Base-by-base conservation (phyloP, 2,797 vertebrate genomes). In the Chaunax sp. region DNA sequence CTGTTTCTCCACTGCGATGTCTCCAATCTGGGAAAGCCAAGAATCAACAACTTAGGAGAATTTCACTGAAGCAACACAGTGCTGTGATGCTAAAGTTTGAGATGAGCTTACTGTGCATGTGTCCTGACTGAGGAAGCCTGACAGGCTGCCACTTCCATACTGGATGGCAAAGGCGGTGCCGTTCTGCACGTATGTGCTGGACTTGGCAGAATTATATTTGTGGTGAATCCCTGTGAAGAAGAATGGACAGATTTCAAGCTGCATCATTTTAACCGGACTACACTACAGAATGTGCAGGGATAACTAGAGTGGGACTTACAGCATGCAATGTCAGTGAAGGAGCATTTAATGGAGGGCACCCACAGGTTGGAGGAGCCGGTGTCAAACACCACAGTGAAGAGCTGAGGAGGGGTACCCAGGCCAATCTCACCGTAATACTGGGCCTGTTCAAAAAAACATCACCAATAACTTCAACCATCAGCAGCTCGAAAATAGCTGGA, bases 301-400 rank as follows among this genome's bases (percentile, higher is more conserved):
- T 37, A 3, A 35, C 13, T 3, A 7, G n/a, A 28, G 6, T 0
- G 2, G 9, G 13, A 96, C 97, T 97, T 78, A 99, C 97, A 63
- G 88, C 97, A 99, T 2, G 98, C 97, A 0, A 98, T 84, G 85
- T 98, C 96, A 0, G 92, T 4, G 1, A 96, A 0, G 6, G 92
- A 92, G 92, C 97, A 99, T 85, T 96, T 95, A 38, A 95, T 5
- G 0, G 97, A 99, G 0, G 98, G 98, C 18, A 99, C 97, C 98
- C 97, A 99, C 35, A 99, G 94, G 86, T 99, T 98, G 85, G 98
- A 96, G 11, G 98, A 99, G 12, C 98, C 98, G 0, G 97, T 99
- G 89, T 99, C 98, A 0, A 99, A 99, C 82, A 99, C 94, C n/a
- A 98, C 97, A 0, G 95, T 98, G 89, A 99, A 99, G 56, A 47